A percentile compares a stretch with the other conserved stretches of the same genome.
phyloP scores from a whole-genome alignment of 2,888 invertebrate species.

The Epicampocera succincta region DNA sequence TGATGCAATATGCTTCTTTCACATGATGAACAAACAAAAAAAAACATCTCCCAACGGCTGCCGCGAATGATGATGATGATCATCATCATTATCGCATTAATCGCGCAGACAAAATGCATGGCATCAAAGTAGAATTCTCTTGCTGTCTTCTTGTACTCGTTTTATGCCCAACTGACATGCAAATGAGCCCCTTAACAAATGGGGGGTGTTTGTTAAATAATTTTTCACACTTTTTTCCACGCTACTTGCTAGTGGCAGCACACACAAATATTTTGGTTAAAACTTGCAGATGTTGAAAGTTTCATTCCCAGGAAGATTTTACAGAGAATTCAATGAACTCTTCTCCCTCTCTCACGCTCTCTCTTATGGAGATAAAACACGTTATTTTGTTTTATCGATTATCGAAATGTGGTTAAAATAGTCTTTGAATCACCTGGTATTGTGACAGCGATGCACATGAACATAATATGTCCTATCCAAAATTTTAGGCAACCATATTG shows the following conservation, averaged over 20 bases:
- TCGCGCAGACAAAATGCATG: constrained; percentile 52
- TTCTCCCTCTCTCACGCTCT: no score
- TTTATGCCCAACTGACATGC: constrained; percentile 76
- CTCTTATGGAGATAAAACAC: no score
- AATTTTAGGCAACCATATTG: no score
- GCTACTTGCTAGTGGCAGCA: background rate
- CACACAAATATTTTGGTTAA: no score
- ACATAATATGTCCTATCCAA: no score
- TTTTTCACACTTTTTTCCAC: constrained; percentile 35
- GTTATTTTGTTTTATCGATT: no score
- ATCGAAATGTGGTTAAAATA: no score
- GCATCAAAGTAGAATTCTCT: constrained; percentile 74
- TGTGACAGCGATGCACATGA: no score
- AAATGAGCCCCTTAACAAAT: constrained; percentile 75
- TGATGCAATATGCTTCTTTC: constrained; percentile 58
- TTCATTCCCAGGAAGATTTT: no score
- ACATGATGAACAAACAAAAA: background rate
- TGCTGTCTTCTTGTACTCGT: constrained; percentile 51
- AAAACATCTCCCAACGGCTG: constrained; percentile 34
- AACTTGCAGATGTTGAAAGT: no score
- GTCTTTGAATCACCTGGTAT: no score
- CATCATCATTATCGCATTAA: constrained; percentile 49
- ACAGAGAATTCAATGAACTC: no score
- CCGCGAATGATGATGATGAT: constrained; percentile 24
- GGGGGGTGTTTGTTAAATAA: constrained; percentile 44